Evolutionary conservation across 2,797 vertebrate genomes (phyloP).

Genomic region (Macropus fuliginosus): DNA sequence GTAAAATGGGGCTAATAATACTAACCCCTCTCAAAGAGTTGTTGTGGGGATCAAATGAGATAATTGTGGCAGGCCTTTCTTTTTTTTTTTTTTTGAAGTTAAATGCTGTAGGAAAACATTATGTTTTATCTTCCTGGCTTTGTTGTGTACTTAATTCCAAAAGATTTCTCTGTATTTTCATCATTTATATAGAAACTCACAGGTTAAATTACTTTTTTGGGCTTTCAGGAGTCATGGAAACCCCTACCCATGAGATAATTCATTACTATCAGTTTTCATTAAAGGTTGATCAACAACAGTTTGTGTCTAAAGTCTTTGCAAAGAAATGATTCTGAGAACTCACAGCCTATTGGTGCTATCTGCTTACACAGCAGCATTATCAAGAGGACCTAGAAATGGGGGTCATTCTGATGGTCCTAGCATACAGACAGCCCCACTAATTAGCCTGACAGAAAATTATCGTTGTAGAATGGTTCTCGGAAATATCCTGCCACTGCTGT

Average conservation of each 20-base stretch:
- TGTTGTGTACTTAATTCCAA: neutral
- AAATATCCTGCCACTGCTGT: slow-evolving; percentile 26
- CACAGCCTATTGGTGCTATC: neutral
- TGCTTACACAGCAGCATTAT: slow-evolving; percentile 8
- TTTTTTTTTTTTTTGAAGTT: neutral
- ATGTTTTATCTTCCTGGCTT: neutral
- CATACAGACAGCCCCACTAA: slow-evolving; percentile 34
- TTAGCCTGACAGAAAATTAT: slow-evolving; percentile 48
- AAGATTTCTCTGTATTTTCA: neutral
- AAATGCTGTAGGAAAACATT: neutral
- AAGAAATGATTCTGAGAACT: neutral
- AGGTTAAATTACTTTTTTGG: neutral
- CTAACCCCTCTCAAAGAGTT: neutral
- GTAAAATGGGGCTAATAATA: neutral
- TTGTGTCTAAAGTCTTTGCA: neutral
- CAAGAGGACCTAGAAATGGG: slow-evolving; percentile 27
- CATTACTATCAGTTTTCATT: slow-evolving; percentile 1
- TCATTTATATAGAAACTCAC: neutral
- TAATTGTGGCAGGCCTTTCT: neutral
- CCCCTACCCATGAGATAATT: neutral
- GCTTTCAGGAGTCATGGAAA: neutral
- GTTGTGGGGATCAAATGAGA: neutral
- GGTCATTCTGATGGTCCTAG: slow-evolving; percentile 7
- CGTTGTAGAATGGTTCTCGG: slow-evolving; percentile 40
- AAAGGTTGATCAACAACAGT: slow-evolving; percentile 2